These are phyloP conservation scores for Drosophila elegans DNA, from an alignment of 1,140 invertebrate genomes.

Conservation along the genomic window DNA sequence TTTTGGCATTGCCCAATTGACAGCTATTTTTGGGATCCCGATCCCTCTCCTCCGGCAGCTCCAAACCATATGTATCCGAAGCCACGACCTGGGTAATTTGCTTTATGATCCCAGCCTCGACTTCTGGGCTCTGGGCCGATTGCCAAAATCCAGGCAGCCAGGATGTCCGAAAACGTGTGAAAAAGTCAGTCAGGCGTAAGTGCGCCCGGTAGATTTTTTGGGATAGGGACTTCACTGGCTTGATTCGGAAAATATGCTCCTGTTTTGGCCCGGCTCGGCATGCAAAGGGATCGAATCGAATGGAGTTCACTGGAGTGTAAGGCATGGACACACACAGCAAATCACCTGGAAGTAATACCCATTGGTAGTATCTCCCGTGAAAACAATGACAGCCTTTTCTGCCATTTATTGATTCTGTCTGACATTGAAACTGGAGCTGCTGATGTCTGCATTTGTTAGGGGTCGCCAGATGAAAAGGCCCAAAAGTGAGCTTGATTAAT, in stretches of 20 bases:
- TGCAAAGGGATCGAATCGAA: conserved; percentile 40
- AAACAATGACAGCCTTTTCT: conserved; percentile 49
- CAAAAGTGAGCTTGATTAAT: conserved; percentile 10
- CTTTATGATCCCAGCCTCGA: conserved; percentile 64
- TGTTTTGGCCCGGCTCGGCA: conserved; percentile 7
- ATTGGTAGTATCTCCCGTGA: conserved; percentile 34
- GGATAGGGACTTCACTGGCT: conserved; percentile 18
- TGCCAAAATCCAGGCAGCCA: conserved; percentile 18
- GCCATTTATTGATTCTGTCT: conserved; percentile 79
- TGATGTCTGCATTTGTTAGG: conserved; percentile 54
- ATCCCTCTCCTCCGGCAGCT: background rate
- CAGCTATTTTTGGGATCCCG: conserved; percentile 57
- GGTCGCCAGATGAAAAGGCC: too few species aligned
- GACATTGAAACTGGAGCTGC: conserved; percentile 66
- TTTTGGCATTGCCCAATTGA: conserved; percentile 76
- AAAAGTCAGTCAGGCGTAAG: conserved; percentile 78
- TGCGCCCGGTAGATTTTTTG: conserved; percentile 53
- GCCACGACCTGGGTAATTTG: conserved; percentile 70
- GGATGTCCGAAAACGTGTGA: conserved; percentile 70
- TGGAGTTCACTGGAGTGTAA: conserved; percentile 64
- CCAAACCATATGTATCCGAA: conserved; percentile 41
- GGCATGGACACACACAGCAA: conserved; percentile 72
- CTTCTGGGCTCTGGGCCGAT: conserved; percentile 27
- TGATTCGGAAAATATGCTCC: conserved; percentile 54
- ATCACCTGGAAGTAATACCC: conserved; percentile 81